phyloP scores from a whole-genome alignment of 2,888 invertebrate genomes.

The Ochropacha duplaris region DNA sequence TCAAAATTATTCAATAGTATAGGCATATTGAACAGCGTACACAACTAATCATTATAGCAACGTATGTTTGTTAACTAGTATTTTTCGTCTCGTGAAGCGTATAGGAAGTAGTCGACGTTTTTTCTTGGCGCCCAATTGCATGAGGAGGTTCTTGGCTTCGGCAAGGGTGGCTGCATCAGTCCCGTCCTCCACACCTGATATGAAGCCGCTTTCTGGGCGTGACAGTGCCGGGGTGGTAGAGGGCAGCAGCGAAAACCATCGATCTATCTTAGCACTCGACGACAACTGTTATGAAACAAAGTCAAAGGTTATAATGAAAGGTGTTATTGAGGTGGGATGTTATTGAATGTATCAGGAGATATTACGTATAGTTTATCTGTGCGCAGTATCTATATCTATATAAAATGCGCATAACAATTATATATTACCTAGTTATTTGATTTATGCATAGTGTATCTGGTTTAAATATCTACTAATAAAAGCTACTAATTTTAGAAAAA shows the following conservation, averaged over 20 bases:
- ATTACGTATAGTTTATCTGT: background rate
- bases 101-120: conserved; percentile 86
- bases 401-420: too few relatives aligned
- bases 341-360: background rate
- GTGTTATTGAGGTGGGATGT: background rate
- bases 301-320: background rate
- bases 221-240: conserved; percentile 83
- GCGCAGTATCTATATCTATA: too few relatives aligned
- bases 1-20: background rate
- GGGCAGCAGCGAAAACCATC: conserved; percentile 90
- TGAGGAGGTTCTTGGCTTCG: conserved; percentile 86
- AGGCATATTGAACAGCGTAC: conserved; percentile 38
- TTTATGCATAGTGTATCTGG: too few relatives aligned
- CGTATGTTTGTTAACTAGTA: conserved; percentile 81
- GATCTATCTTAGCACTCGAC: conserved; percentile 89
- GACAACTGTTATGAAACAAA: conserved; percentile 82
- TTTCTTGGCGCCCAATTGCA: conserved; percentile 87
- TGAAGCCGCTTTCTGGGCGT: conserved; percentile 90
- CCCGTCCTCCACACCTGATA: conserved; percentile 84
- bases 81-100: conserved; percentile 88
- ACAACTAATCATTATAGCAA: conserved; percentile 49
- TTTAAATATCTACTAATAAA: too few relatives aligned
- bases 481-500: too few relatives aligned
- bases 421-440: too few relatives aligned
- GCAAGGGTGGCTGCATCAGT: conserved; percentile 84